Percentiles rank a stretch among this genome's conserved stretches.
Conservation (phyloP, 1,140 invertebrate species). For the Brachionus calyciflorus region DNA sequence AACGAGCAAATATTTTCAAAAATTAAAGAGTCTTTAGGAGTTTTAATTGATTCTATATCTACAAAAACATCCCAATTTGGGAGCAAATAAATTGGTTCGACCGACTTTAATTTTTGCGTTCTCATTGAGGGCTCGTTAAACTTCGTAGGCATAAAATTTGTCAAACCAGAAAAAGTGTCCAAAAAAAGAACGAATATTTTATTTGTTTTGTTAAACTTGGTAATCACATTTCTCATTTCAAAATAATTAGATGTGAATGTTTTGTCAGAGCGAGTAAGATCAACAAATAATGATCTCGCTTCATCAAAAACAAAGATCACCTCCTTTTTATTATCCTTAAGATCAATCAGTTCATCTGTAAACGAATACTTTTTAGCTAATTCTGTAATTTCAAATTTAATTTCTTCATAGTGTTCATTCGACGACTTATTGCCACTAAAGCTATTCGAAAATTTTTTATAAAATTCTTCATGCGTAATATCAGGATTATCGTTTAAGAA, state of each 20-base stretch:
- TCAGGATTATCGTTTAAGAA: too few relatives aligned
- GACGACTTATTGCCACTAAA: too few relatives aligned
- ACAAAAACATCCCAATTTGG: not conserved
- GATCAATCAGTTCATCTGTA: too few relatives aligned
- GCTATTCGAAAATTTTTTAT: too few relatives aligned
- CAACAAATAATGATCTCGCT: too few relatives aligned
- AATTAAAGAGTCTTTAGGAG: not conserved
- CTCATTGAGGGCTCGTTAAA: not conserved
- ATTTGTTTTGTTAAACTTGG: not conserved
- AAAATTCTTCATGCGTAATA: too few relatives aligned
- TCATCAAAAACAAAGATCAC: too few relatives aligned
- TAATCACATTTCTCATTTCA: not conserved
- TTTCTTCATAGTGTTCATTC: too few relatives aligned
- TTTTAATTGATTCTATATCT: not conserved
- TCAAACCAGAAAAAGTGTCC: not conserved
- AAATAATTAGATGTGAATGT: conserved; percentile 1
- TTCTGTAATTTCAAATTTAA: too few relatives aligned
- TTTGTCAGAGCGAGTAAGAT: too few relatives aligned
- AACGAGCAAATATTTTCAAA: not conserved
- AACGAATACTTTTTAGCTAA: too few relatives aligned
- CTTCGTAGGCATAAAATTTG: not conserved
- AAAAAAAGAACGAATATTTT: conserved; percentile 7
- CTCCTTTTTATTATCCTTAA: too few relatives aligned
- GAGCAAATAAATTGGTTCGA: conserved; percentile 12
- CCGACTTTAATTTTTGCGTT: not conserved